A percentile compares a stretch with the other conserved stretches of the same genome.
Conservation (phyloP, 1,140 invertebrate genomes). For the Leptinotarsa lineolata region DNA sequence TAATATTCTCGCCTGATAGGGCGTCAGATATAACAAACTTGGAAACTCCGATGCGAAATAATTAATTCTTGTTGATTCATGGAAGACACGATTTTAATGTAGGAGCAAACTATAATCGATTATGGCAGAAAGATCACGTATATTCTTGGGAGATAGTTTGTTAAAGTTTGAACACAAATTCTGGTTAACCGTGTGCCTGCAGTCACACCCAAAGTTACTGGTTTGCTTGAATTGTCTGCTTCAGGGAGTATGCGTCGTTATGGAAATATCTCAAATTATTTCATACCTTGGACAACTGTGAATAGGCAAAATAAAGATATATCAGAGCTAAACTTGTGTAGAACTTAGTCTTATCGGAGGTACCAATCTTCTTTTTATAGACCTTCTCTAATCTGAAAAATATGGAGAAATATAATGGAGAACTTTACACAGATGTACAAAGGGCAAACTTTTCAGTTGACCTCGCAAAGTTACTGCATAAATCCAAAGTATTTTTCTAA, state of each 20-base stretch:
- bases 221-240: constrained; percentile 9
- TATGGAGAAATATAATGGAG: no score
- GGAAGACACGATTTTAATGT: constrained; percentile 16
- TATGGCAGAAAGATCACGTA: constrained; percentile 17
- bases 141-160: constrained; percentile 8
- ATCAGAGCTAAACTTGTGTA: no score
- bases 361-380: no score
- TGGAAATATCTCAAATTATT: neutral
- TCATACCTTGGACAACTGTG: neutral
- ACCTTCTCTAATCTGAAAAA: no score
- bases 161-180: constrained; percentile 17
- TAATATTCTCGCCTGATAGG: constrained; percentile 8
- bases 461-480: no score
- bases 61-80: constrained; percentile 23
- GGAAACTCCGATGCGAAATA: constrained; percentile 10
- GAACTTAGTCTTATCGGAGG: no score
- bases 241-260: neutral
- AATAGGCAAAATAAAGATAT: neutral
- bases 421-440: no score
- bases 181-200: constrained; percentile 2
- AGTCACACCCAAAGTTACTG: neutral
- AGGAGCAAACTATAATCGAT: constrained; percentile 17
- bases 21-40: constrained; percentile 14
- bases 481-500: no score
- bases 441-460: no score